These are phyloP conservation scores for Dolomedes plantarius DNA, from an alignment of 2,888 invertebrate genomes.

Conservation along the genomic window DNA sequence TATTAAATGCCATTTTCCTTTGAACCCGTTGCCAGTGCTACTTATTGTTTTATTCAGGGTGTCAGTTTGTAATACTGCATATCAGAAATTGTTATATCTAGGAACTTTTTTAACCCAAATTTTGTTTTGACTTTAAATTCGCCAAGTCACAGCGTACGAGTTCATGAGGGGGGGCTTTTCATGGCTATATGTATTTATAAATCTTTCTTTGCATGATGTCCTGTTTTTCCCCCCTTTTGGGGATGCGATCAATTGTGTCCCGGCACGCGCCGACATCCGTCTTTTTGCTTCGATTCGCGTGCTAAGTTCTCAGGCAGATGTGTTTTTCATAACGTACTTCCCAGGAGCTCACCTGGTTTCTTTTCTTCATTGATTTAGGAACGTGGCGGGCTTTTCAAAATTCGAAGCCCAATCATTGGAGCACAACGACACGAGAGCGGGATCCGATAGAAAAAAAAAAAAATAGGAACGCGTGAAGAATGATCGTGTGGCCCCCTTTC, in stretches of 20 bases:
- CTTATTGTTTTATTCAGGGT: no score
- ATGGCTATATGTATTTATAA: no score
- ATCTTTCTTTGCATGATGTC: no score
- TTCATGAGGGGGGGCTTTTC: no score
- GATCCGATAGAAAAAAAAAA: background rate
- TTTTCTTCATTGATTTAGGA: conserved; percentile 26
- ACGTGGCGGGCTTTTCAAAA: background rate
- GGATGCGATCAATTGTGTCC: conserved; percentile 27
- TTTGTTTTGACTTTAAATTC: no score
- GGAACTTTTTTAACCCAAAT: no score
- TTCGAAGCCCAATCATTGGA: background rate
- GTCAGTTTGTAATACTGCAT: no score
- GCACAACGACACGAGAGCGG: conserved; percentile 3
- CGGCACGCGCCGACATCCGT: conserved; percentile 25
- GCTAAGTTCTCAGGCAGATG: conserved; percentile 40
- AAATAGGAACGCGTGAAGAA: background rate
- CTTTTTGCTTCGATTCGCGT: conserved; percentile 25
- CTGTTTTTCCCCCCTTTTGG: background rate
- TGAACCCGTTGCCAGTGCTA: no score
- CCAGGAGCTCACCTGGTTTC: conserved; percentile 51
- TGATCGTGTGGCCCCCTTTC: background rate
- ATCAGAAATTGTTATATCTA: no score
- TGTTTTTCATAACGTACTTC: conserved; percentile 46
- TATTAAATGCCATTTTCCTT: no score
- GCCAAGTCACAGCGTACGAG: no score